phyloP scores from a whole-genome alignment of 2,113 vertebrate species.

The Neotragus moschatus region DNA sequence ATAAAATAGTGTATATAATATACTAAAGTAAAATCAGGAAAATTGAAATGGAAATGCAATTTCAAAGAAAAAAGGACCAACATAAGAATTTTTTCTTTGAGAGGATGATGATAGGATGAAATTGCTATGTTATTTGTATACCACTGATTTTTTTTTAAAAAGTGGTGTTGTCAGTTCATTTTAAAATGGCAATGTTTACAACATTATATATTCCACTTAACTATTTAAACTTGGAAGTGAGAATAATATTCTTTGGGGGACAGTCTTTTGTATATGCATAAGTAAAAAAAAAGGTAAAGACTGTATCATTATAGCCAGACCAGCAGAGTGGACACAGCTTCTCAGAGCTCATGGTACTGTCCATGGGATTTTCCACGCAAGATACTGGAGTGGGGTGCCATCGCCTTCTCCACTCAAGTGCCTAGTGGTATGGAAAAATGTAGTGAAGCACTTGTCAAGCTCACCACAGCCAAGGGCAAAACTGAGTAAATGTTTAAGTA shows the following conservation, averaged over 20 bases:
- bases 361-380: no score
- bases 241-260: neutral
- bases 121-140: neutral
- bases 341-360: neutral
- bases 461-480: neutral
- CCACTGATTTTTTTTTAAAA: neutral
- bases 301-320: neutral
- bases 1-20: neutral
- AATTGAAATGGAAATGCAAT: slow-evolving; percentile 16
- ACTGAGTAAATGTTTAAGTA: neutral
- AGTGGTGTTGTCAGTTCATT: neutral
- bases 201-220: neutral
- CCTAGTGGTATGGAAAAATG: neutral
- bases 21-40: neutral
- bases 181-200: neutral
- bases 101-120: neutral
- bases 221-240: neutral
- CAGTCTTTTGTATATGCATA: neutral
- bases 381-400: no score
- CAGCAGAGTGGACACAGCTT: neutral
- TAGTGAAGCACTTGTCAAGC: neutral
- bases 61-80: neutral
- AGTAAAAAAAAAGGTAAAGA: neutral
- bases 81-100: neutral
- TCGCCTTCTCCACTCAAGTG: no score